A percentile compares a stretch with the other conserved stretches of the same genome.
phyloP scores from a whole-genome alignment of 2,113 vertebrate genomes.

The Pteropus alecto region DNA sequence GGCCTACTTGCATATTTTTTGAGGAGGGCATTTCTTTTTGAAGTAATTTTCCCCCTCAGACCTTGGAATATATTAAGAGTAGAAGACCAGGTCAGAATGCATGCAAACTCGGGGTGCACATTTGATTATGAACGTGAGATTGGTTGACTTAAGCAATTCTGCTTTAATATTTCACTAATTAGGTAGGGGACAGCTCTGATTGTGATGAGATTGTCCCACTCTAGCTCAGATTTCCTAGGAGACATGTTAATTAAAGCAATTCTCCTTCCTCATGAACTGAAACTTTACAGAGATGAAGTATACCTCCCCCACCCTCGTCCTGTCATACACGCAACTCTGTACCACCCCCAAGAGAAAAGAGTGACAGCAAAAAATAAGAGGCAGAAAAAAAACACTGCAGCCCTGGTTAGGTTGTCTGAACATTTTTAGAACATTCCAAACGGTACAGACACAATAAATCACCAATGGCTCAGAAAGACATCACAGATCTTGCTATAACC shows the following conservation, averaged over 20 bases:
- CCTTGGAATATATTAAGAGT: conserved; percentile 40
- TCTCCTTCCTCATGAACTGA: conserved; percentile 77
- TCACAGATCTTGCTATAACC: conserved; percentile 56
- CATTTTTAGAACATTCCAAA: conserved; percentile 74
- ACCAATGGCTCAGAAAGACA: conserved; percentile 68
- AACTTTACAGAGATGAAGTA: conserved; percentile 59
- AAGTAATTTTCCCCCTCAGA: conserved; percentile 50
- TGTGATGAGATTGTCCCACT: conserved; percentile 76
- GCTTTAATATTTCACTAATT: conserved; percentile 80
- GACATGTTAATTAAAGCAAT: conserved; percentile 82
- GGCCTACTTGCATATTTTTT: not conserved
- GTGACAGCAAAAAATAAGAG: conserved; percentile 67
- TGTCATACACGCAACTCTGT: conserved; percentile 57
- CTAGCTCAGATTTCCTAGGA: conserved; percentile 79
- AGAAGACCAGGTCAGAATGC: not conserved
- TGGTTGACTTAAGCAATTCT: conserved; percentile 72
- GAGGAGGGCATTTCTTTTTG: conserved; percentile 1
- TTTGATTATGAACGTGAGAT: conserved; percentile 69
- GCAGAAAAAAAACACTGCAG: conserved; percentile 68
- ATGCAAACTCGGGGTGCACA: conserved; percentile 61
- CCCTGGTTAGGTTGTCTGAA: conserved; percentile 66
- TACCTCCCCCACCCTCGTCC: not conserved
- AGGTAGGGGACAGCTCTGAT: conserved; percentile 78
- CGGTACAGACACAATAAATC: conserved; percentile 72
- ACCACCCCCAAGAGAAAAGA: conserved; percentile 65